phyloP scores from a whole-genome alignment of 1,140 invertebrate species.

The Aphis craccivora region DNA sequence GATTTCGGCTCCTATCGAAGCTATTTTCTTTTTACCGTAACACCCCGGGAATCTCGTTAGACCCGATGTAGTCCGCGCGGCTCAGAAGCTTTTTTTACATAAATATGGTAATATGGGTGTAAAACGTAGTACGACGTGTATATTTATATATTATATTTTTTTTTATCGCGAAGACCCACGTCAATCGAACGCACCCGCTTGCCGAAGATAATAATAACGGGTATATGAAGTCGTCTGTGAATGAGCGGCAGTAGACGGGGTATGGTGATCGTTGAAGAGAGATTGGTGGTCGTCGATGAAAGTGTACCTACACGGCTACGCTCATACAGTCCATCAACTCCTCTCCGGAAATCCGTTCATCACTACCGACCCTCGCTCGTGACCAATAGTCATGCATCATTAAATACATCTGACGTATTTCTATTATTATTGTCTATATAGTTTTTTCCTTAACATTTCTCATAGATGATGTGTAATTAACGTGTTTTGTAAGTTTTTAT shows the following conservation, averaged over 20 bases:
- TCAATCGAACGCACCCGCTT: not conserved
- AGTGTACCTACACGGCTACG: no score
- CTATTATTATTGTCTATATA: no score
- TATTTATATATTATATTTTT: not conserved
- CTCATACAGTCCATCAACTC: no score
- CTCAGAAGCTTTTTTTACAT: not conserved
- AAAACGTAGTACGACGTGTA: not conserved
- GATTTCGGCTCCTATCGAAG: not conserved
- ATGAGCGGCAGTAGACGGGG: not conserved
- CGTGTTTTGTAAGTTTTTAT: not conserved
- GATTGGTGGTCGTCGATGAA: not conserved
- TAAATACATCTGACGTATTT: no score
- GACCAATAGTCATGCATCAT: no score
- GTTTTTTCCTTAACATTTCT: no score
- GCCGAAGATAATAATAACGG: not conserved
- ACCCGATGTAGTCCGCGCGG: not conserved
- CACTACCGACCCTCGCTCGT: no score
- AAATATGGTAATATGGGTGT: not conserved
- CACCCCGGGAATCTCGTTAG: not conserved
- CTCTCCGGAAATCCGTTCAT: not conserved
- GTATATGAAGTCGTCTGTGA: not conserved
- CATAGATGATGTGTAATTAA: no score
- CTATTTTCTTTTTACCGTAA: not conserved
- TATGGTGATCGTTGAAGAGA: no score
- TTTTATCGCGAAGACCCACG: not conserved